Evolutionary conservation across 2,797 vertebrate genomes (phyloP), one percentile per base, ranked within the genome.

Genomic region (Spinus pinus): DNA sequence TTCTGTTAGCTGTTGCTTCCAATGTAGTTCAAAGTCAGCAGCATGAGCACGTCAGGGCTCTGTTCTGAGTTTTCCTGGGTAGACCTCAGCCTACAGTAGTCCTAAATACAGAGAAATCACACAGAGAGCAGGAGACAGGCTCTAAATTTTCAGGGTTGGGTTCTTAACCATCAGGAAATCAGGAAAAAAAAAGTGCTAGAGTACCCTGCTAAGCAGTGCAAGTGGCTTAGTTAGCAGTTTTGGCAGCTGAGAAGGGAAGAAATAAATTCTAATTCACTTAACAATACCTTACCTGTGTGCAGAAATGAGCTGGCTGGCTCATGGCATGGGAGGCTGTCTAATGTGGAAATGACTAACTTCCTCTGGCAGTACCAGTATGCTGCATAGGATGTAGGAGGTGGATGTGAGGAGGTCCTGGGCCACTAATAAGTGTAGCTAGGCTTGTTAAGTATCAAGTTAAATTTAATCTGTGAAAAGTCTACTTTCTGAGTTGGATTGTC

Each of bases 331-430:
- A 86, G 84, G 33, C 44, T 24, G 39, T 67, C 44, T 86, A 30
- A 64, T 12, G 46, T 82, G 94, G 95, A 95, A 96, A 88, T 95
- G 92, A 93, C 77, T 86, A 86, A 95, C 83, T 94, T 95, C 94
- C 88, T 85, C 54, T 88, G 65, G 73, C 92, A 84, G n/a, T 28
- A 70, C 81, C 70, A 73, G 31, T 35, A 12, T 12, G 9, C 51
- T 71, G 41, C 54, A 69, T 86, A 62, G 83, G 64, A 81, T 61
- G 51, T 82, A 81, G 86, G 64, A 83, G 75, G 46, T 88, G 44
- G 42, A 37, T 54, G 21, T 66, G 73, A 88, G 56, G 67, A 85
- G 92, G 67, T 79, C 67, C 66, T 88, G 49, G 12, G n/a, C 69
- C 42, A 27, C 77, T 91, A 69, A 0, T 42, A 75, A 79, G 77